These are phyloP conservation scores for Pentamera pediparva DNA, from an alignment of 53 echinoderm and acorn worm species.

Conservation along the genomic window DNA sequence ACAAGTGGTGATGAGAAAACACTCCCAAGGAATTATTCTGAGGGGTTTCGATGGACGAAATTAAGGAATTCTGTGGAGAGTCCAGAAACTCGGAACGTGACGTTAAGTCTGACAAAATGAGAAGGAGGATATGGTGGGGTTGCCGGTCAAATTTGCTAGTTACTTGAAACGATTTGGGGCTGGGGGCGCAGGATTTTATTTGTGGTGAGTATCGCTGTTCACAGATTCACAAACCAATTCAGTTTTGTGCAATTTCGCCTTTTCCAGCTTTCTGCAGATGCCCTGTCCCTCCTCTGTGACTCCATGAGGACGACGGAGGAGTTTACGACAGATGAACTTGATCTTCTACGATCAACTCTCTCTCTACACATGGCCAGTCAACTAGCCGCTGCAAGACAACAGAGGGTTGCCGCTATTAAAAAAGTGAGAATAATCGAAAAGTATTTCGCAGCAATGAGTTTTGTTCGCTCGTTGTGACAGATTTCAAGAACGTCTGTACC, in stretches of 20 bases:
- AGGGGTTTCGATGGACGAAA: too few species aligned
- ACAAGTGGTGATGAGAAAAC: too few species aligned
- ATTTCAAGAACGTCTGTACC: neutral
- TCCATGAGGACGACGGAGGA: slow-evolving; percentile 77
- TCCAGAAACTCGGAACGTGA: too few species aligned
- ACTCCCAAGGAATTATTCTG: too few species aligned
- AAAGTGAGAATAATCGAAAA: slow-evolving; percentile 52
- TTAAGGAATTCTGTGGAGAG: too few species aligned
- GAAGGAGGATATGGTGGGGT: too few species aligned
- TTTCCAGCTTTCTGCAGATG: slow-evolving; percentile 60
- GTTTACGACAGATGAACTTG: slow-evolving; percentile 49
- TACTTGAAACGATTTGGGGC: too few species aligned
- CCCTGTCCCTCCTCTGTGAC: slow-evolving; percentile 79
- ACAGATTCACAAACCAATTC: neutral
- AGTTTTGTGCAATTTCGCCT: neutral
- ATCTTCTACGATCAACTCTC: slow-evolving; percentile 54
- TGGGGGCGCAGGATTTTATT: too few species aligned
- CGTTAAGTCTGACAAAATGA: too few species aligned
- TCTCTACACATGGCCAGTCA: slow-evolving; percentile 62
- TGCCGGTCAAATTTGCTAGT: too few species aligned
- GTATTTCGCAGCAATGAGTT: neutral
- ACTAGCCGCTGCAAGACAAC: slow-evolving; percentile 83
- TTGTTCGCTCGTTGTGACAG: neutral
- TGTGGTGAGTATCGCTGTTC: neutral
- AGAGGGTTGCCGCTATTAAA: slow-evolving; percentile 63